phyloP scores from a whole-genome alignment of 2,797 vertebrate genomes.

The Tauraco hartlaubi region DNA sequence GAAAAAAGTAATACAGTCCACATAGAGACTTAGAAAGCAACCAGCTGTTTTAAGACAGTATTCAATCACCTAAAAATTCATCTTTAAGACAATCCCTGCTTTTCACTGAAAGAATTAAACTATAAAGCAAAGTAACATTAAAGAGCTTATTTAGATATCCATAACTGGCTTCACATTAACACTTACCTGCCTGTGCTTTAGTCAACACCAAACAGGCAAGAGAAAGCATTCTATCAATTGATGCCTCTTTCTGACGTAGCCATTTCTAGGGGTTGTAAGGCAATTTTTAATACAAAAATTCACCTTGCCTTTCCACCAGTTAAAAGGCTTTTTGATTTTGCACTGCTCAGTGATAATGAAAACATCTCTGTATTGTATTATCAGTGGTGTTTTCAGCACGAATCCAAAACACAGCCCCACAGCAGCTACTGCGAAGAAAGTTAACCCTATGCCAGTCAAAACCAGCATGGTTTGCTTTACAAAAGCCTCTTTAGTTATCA shows the following conservation, averaged over 20 bases:
- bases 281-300: neutral
- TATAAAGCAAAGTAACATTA: neutral
- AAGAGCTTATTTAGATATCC: neutral
- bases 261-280: neutral
- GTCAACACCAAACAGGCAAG: neutral
- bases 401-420: too few relatives aligned
- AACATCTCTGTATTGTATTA: too few relatives aligned
- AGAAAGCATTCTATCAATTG: neutral
- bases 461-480: neutral
- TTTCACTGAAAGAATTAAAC: neutral
- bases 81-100: neutral
- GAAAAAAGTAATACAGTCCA: neutral
- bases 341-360: too few relatives aligned
- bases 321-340: neutral
- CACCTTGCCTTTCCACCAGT: neutral
- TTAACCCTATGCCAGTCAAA: too few relatives aligned
- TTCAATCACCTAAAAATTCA: neutral
- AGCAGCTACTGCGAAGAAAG: too few relatives aligned
- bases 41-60: neutral
- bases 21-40: neutral
- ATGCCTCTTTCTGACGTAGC: neutral
- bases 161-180: neutral
- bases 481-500: neutral
- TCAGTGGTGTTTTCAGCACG: too few relatives aligned
- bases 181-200: neutral